Base-by-base conservation (phyloP, 64 coral and sea anemone genomes). In the Actinia tenebrosa region DNA sequence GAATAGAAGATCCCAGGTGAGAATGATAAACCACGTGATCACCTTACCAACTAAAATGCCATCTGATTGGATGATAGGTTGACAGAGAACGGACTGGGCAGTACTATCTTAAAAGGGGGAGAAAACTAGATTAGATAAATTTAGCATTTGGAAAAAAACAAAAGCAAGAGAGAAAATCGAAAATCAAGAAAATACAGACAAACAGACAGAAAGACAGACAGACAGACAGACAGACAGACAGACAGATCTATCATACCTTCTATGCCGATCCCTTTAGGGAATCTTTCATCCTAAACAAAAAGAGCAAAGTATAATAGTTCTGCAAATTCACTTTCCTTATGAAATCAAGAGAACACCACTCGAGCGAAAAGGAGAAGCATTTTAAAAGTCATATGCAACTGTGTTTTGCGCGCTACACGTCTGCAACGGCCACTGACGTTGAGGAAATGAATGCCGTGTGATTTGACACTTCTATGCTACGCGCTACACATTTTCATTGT, bases 51-150 rank as follows among this genome's bases (percentile, higher is more conserved):
- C 94, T 84, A 99, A 87, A 55, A 87, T 93, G 6, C 97, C 91
- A 88, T 95, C 97, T 50, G 97, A 94, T 78, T 99, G 97, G 44
- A 99, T 69, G 84, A 99, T 99, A 47, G 97, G 93, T 69, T 99
- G 97, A 79, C 97, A 99, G 80, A 99, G 78, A 26, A 99, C 97
- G 59, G 97, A 99, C 63, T 92, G 93, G 17, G 97, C 97, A 59
- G 88, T 99, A 54, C 97, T 99, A 77, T 95, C 97, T 99, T 78
- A 25, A 37, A 37, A 37, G 30, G 30, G 30, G 30, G 30, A 37
- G 30, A 37, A 37, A 89, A 85, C 3, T 77, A 25, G 20, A 26
- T 2, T 20, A 7, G 64, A 27, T 42, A 75, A 14, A 64, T 19
- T 19, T 17, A 64, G 5, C 66, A 71, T 10, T 9, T 4, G 11